These are phyloP conservation scores for Poecilobothrus nobilitatus DNA, from an alignment of 2,888 invertebrate genomes.

Conservation along the genomic window DNA sequence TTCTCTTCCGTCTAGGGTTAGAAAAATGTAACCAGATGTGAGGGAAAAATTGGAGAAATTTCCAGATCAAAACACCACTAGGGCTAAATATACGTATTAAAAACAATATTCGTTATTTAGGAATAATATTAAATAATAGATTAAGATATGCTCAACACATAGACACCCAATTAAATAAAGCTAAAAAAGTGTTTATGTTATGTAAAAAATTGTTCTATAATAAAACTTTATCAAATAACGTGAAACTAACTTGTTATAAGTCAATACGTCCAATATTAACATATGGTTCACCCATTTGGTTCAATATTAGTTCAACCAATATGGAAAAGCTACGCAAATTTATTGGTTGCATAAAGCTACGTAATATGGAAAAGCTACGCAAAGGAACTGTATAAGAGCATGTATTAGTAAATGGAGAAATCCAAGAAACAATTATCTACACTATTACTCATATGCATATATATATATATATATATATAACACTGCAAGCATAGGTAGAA, in stretches of 20 bases:
- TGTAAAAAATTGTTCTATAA: neutral
- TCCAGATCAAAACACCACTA: neutral
- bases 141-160: neutral
- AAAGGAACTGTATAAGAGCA: constrained; percentile 9
- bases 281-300: constrained; percentile 14
- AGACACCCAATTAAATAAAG: neutral
- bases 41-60: too few species aligned
- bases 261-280: constrained; percentile 11
- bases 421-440: neutral
- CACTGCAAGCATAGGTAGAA: neutral
- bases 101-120: neutral
- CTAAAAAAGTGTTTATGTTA: neutral
- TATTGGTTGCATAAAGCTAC: too few species aligned
- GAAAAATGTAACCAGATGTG: too few species aligned
- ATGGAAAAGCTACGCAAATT: constrained; percentile 16
- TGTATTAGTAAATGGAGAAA: constrained; percentile 11
- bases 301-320: constrained; percentile 7
- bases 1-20: neutral
- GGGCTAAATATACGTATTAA: neutral
- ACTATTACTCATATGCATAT: neutral
- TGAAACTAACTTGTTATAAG: neutral
- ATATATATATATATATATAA: neutral
- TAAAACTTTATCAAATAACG: neutral
- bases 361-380: too few species aligned
- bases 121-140: neutral